Base-by-base conservation (phyloP, 2,113 vertebrate species). In the Hippocampus abdominalis region DNA sequence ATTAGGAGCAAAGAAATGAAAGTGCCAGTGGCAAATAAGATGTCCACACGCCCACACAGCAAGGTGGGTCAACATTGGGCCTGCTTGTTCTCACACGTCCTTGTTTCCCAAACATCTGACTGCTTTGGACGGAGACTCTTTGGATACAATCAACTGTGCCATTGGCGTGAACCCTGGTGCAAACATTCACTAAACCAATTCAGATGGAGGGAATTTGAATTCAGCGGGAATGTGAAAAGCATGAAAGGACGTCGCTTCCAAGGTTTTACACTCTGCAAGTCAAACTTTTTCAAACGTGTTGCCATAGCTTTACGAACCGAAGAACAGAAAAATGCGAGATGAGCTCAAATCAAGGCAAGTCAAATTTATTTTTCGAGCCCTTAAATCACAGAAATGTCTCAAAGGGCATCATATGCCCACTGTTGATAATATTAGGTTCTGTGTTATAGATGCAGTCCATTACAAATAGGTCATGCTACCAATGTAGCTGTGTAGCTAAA, bases 51-150 rank as follows among this genome's bases (percentile, higher is more conserved):
- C 86, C 88, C 84, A 88, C 85, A 56, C 87, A 18, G 64, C 18
- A 71, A 86, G 79, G 79, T 69, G 79, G 87, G 84, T 83, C 68
- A 77, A 86, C 79, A 83, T 81, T 74, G 79, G 74, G 79, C 66
- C 83, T 78, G 82, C 85, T 54, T 84, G 82, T 87, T 86, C 79
- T 78, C 80, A 82, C 85, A 88, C 78, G 88, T 82, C 81, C 85
- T 71, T 74, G 75, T 75, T 81, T 67, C 15, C 16, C 8, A 12
- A 39, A 40, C 27, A 64, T 64, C 42, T n/a, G 23, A 13, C 12
- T 27, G 42, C n/a, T 46, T 64, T 64, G 20, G 5, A 46, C 5
- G 13, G 6, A 25, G 40, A 6, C 2, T 44, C 15, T 27, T 42
- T 23, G 23, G 5, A 16, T 7, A 18, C 0, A 46, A 44, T 64